Conservation (phyloP, 2,113 vertebrate species). For the Catharus bicknelli region DNA sequence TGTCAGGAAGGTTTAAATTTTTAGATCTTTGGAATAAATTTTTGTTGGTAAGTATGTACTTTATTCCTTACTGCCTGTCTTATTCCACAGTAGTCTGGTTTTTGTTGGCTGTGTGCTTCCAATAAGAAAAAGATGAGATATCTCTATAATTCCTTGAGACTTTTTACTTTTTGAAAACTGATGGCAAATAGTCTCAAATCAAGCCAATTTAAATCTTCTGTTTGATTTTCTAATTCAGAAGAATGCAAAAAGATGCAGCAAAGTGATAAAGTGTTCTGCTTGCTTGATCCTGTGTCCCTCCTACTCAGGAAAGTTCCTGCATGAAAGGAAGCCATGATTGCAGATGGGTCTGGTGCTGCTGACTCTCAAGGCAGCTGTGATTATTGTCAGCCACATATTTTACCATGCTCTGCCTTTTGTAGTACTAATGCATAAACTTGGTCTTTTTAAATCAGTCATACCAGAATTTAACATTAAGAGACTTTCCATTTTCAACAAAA, state of each 20-base stretch:
- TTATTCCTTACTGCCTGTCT: background rate
- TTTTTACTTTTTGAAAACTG: background rate
- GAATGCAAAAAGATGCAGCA: background rate
- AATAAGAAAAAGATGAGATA: background rate
- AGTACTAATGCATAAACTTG: background rate
- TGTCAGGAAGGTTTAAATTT: constrained; percentile 94
- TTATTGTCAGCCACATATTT: background rate
- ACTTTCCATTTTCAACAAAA: background rate
- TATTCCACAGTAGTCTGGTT: background rate
- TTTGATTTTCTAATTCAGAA: background rate
- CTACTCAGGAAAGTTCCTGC: background rate
- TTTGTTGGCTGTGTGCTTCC: background rate
- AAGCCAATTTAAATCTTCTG: background rate
- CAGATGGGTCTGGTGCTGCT: background rate
- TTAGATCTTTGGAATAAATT: constrained; percentile 97
- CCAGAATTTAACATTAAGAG: background rate
- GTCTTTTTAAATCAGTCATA: background rate
- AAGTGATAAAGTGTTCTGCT: background rate
- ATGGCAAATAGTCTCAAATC: background rate
- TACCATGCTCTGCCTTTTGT: background rate
- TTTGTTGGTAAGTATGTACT: constrained; percentile 84
- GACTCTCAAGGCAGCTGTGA: background rate
- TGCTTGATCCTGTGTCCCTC: background rate
- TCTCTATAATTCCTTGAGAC: background rate
- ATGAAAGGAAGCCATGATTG: background rate